phyloP scores from a whole-genome alignment of 1,140 invertebrate species.

The Hormaphis cornu region DNA sequence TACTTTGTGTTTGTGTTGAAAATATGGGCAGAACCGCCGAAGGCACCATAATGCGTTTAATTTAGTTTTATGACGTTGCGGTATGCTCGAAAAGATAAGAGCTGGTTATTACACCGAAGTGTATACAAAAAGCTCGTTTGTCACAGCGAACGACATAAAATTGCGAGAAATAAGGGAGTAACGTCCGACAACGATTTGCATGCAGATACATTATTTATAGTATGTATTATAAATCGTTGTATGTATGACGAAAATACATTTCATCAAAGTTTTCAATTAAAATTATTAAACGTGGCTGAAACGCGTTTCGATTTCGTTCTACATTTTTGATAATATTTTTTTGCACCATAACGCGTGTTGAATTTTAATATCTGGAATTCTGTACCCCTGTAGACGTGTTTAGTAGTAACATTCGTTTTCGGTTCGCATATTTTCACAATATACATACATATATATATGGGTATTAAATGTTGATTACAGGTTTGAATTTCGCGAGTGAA shows the following conservation, averaged over 20 bases:
- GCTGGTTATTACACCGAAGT: conserved; percentile 18
- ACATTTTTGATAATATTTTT: too few relatives aligned
- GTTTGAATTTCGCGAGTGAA: background rate
- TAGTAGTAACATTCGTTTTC: too few relatives aligned
- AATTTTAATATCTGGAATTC: too few relatives aligned
- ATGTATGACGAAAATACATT: too few relatives aligned
- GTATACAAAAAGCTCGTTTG: conserved; percentile 12
- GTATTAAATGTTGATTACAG: too few relatives aligned
- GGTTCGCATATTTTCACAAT: too few relatives aligned
- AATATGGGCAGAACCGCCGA: background rate
- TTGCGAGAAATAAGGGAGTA: background rate
- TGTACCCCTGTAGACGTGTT: too few relatives aligned
- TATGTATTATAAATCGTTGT: background rate
- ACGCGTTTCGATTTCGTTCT: too few relatives aligned
- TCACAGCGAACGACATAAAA: background rate
- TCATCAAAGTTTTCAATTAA: too few relatives aligned
- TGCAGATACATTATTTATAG: background rate
- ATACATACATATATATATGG: too few relatives aligned
- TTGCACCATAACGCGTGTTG: too few relatives aligned
- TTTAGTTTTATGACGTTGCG: conserved; percentile 8
- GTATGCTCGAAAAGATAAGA: conserved; percentile 6
- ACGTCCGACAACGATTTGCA: background rate
- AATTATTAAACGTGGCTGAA: too few relatives aligned
- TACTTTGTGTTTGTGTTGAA: background rate
- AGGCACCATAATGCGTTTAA: background rate